These are phyloP conservation scores for Patella ulyssiponensis DNA, from an alignment of 2,888 invertebrate species.

Conservation along the genomic window DNA sequence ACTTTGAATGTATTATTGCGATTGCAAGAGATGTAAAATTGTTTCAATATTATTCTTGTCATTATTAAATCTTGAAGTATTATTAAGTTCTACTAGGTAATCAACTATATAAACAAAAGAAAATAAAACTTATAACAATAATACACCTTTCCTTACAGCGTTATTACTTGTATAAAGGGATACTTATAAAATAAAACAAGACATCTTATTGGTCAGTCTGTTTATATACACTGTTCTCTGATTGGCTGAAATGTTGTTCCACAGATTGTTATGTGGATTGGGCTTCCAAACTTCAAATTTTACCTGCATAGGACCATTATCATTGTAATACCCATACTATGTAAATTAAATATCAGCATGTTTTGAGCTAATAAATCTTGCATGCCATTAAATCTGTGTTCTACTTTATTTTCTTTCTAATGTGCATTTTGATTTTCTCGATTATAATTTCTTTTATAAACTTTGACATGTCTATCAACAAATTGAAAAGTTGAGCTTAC, in stretches of 20 bases:
- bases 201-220: conserved; percentile 4
- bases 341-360: conserved; percentile 12
- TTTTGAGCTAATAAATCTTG: conserved; percentile 13
- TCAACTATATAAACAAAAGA: too few species aligned
- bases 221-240: conserved; percentile 6
- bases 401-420: too few species aligned
- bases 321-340: conserved; percentile 9
- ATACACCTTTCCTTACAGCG: background rate
- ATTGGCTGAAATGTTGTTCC: conserved; percentile 11
- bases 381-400: background rate
- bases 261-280: conserved; percentile 12
- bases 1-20: too few species aligned
- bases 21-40: too few species aligned
- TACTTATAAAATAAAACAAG: background rate
- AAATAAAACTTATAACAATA: too few species aligned
- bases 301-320: background rate
- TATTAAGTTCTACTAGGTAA: too few species aligned
- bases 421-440: too few species aligned
- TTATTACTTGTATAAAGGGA: background rate
- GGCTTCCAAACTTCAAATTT: conserved; percentile 7
- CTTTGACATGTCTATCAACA: too few species aligned
- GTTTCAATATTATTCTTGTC: too few species aligned
- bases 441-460: too few species aligned
- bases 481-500: too few species aligned
- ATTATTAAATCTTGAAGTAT: too few species aligned